A percentile compares a stretch with the other conserved stretches of the same genome.
Evolutionary conservation across 2,113 vertebrate genomes (phyloP).

Genomic region (Marmota flaviventris): DNA sequence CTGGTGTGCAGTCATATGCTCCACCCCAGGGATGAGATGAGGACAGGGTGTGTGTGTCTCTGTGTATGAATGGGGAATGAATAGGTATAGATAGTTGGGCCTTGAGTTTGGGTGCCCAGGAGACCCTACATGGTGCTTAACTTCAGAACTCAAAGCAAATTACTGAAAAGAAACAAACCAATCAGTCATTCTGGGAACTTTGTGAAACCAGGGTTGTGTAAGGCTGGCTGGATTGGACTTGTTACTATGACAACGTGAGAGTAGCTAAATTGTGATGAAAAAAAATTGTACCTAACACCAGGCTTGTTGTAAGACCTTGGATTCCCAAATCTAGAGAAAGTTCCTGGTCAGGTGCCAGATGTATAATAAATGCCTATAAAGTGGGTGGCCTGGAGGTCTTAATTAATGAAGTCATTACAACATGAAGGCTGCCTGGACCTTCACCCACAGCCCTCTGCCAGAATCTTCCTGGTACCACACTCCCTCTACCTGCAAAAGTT

Average conservation of each 20-base stretch:
- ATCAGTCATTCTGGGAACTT: not conserved
- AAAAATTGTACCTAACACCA: not conserved
- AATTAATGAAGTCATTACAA: conserved; percentile 7
- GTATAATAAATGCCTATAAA: not conserved
- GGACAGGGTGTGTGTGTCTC: not conserved
- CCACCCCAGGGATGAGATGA: not conserved
- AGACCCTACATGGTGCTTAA: not conserved
- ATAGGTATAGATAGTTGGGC: not conserved
- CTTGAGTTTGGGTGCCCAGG: not conserved
- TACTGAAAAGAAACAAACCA: not conserved
- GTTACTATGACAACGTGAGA: conserved; percentile 10
- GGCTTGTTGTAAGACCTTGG: conserved; percentile 15
- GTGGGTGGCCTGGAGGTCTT: not conserved
- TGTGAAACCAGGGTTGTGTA: not conserved
- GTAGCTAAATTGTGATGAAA: not conserved
- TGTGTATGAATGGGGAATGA: no score
- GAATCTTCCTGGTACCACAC: not conserved
- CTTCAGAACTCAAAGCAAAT: not conserved
- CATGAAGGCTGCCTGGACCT: not conserved
- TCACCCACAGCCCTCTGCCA: not conserved
- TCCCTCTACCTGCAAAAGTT: not conserved
- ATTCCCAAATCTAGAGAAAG: not conserved
- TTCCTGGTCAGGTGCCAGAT: not conserved
- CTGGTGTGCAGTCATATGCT: not conserved
- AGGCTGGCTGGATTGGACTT: not conserved